A percentile compares a stretch with the other conserved stretches of the same genome.
Conservation (phyloP, 2,888 invertebrate species). For the Carcina quercana region DNA sequence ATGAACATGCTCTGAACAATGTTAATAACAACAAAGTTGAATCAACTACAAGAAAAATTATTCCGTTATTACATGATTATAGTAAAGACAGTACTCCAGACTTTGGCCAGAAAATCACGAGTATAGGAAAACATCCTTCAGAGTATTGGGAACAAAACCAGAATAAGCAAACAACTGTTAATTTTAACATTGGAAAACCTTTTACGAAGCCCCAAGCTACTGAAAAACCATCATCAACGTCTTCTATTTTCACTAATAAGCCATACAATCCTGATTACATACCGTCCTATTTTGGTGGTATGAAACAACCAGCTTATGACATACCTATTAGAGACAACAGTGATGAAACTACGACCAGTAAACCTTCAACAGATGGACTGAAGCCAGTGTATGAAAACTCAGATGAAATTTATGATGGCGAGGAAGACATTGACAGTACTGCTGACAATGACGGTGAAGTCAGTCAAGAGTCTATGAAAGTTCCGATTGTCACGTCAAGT, state of each 20-base stretch:
- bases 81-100: conserved; percentile 39
- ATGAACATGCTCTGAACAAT: conserved; percentile 40
- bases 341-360: conserved; percentile 45
- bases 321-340: conserved; percentile 63
- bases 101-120: conserved; percentile 57
- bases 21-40: conserved; percentile 53
- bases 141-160: conserved; percentile 44
- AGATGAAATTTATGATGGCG: conserved; percentile 62
- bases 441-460: conserved; percentile 55
- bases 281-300: conserved; percentile 41
- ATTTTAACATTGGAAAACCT: conserved; percentile 50
- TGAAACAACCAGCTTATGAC: conserved; percentile 58
- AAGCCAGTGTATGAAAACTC: conserved; percentile 59
- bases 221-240: conserved; percentile 25
- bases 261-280: conserved; percentile 46
- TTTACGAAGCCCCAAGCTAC: conserved; percentile 42
- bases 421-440: conserved; percentile 39
- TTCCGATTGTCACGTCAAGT: conserved; percentile 55
- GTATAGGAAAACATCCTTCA: conserved; percentile 54
- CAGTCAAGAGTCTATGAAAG: conserved; percentile 63
- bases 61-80: conserved; percentile 50
- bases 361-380: conserved; percentile 25
- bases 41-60: conserved; percentile 53
- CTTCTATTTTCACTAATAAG: conserved; percentile 32
- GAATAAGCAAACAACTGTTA: conserved; percentile 12